Base-by-base conservation (phyloP, 2,797 vertebrate genomes). In the Siniperca undulata region DNA sequence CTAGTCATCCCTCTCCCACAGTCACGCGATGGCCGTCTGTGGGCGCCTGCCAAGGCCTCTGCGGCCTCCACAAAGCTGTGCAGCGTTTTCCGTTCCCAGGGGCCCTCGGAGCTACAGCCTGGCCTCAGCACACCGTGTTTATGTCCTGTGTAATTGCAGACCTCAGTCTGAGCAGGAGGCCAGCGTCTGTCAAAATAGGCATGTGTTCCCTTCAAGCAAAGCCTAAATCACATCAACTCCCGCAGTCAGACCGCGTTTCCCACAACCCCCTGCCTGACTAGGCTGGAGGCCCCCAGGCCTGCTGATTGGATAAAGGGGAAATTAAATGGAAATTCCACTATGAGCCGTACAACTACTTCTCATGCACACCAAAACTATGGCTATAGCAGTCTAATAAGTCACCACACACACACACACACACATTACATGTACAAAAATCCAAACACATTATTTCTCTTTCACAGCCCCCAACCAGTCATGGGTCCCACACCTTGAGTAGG, bases 111-210 rank as follows among this genome's bases (percentile, higher is more conserved):
- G 79, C 90, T 87, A 86, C 91, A 87, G 83, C 67, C 86, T 44
- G 81, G 90, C 89, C 77, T 72, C 71, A 34, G 83, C 56, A 14
- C 90, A 84, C 88, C 76, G 83, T 94, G 92, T 94, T 95, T 95
- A 95, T 94, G 91, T 95, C 86, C 92, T 93, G 91, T 93, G 92
- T 95, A 95, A 95, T 94, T 94, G 93, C 92, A 95, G 94, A 92
- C 92, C 90, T 95, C 92, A 92, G 89, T 86, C 91, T 90, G 89
- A 86, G 88, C 89, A 86, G 89, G 91, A 94, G 90, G 90, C 93
- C 91, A 87, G 87, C 75, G 80, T 92, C 92, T 94, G 94, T 94
- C 93, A 92, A 93, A 95, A 94, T 89, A 91, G 86, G 77, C 82
- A 79, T 74, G 89, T 82, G 90, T 81, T 90, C 64, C 71, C 92